Conservation (phyloP, 2,113 vertebrate genomes). For the Trematomus loennbergii region DNA sequence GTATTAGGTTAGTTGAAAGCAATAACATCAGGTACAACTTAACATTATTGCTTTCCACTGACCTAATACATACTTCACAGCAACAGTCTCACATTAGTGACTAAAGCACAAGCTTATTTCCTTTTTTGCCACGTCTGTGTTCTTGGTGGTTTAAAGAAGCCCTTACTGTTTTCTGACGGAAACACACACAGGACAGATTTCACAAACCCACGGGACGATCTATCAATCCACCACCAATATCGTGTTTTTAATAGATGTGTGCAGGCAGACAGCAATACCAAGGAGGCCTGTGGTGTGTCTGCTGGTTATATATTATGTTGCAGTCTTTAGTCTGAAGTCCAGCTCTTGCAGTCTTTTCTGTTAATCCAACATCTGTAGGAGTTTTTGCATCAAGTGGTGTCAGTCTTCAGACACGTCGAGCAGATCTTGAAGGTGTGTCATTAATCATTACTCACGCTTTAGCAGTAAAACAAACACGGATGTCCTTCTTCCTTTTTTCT, state of each 20-base stretch:
- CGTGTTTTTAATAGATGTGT: slow-evolving; percentile 31
- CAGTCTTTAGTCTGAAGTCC: slow-evolving; percentile 11
- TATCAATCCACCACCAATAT: slow-evolving; percentile 12
- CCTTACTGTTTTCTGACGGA: slow-evolving; percentile 57
- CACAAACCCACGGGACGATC: slow-evolving; percentile 56
- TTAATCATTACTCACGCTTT: not conserved
- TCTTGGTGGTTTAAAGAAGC: slow-evolving; percentile 59
- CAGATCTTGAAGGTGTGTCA: not conserved
- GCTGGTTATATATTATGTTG: slow-evolving; percentile 8
- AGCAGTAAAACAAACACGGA: slow-evolving; percentile 23
- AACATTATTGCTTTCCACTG: too few relatives aligned
- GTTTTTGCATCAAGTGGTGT: slow-evolving; percentile 9
- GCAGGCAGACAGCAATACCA: slow-evolving; percentile 17
- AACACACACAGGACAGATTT: slow-evolving; percentile 55
- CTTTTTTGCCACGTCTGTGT: slow-evolving; percentile 23
- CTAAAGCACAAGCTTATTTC: slow-evolving; percentile 25
- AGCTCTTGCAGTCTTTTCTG: slow-evolving; percentile 6
- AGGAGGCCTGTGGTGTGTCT: slow-evolving; percentile 4
- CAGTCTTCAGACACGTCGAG: too few relatives aligned
- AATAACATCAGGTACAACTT: too few relatives aligned
- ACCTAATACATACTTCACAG: too few relatives aligned
- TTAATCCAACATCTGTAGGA: slow-evolving; percentile 11
- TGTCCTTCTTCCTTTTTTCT: slow-evolving; percentile 5
- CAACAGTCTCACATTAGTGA: slow-evolving; percentile 16
- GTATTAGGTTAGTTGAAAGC: too few relatives aligned